Evolutionary conservation across 2,888 invertebrate genomes (phyloP), one percentile per base, ranked within the genome.

Genomic region (Leucoptera coffeella): DNA sequence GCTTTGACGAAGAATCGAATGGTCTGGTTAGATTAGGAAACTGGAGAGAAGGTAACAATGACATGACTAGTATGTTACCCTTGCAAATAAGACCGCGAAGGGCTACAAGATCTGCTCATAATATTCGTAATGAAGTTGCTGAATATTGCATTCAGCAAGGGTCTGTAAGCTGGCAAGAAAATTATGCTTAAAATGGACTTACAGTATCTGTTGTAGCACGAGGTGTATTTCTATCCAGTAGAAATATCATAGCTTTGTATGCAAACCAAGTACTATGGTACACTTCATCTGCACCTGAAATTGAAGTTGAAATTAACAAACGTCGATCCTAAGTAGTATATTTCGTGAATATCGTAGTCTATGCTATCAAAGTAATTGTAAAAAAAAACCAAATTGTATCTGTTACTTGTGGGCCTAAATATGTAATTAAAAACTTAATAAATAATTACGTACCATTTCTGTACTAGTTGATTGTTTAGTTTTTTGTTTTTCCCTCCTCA

Each of bases 401-500:
- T 17, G 17, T 17, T 7, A 17, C 17, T 17, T 17, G 17, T 17
- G 17, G 17, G 17, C 17, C 17, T 17, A n/a, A n/a, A n/a, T n/a
- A 9, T 17, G 6, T 17, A 17, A 6, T 17, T 7, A 17, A 17
- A 17, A 17, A 6, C 9, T 17, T 17, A 17, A 6, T 17, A 17
- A 17, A 17, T 17, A 17, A 17, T 17, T 17, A 17, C 17, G 17
- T 17, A 17, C 17, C 17, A 6, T 6, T 17, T 17, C 17, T 17
- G 37, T 35, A 32, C 34, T 19, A 35, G 31, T 32, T 32, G 34
- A 32, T 34, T 37, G 31, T 33, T 35, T 32, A 29, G 29, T 34
- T 33, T 31, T 34, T 29, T 29, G 30, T 32, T 34, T 34, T 28
- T 35, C 36, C 29, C 32, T 34, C 30, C 31, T 31, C 29, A 33